Percentiles rank a stretch among this genome's conserved stretches.
phyloP scores from a whole-genome alignment of 2,797 vertebrate genomes.

The Coracias cyanogaster region DNA sequence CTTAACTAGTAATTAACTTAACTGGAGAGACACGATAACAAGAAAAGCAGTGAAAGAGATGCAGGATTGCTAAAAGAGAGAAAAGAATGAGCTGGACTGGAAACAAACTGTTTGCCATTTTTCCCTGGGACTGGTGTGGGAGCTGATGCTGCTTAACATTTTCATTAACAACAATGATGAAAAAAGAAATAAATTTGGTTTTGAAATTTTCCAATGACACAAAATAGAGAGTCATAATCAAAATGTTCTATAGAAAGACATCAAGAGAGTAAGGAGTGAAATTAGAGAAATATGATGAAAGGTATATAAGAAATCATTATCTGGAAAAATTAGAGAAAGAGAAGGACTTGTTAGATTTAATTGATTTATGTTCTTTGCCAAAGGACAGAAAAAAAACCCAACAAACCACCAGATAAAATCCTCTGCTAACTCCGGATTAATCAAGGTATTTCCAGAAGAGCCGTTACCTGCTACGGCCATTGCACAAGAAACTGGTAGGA shows the following conservation, averaged over 20 bases:
- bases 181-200: neutral
- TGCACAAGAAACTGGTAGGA: neutral
- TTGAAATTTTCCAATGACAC: neutral
- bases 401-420: neutral
- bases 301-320: neutral
- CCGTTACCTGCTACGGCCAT: neutral
- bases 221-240: neutral
- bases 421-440: neutral
- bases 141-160: neutral
- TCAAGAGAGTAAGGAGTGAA: neutral
- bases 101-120: neutral
- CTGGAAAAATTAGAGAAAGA: neutral
- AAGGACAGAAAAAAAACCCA: neutral
- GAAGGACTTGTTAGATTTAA: neutral
- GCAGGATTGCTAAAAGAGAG: neutral
- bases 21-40: neutral
- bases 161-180: neutral
- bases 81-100: neutral
- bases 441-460: neutral
- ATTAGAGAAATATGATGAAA: neutral
- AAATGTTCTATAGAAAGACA: neutral
- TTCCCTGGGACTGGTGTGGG: neutral
- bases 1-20: neutral
- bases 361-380: neutral
- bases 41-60: neutral